Evolutionary conservation across 2,113 vertebrate species (phyloP), one percentile per base, ranked within the genome.

Genomic region (Haemorhous mexicanus): DNA sequence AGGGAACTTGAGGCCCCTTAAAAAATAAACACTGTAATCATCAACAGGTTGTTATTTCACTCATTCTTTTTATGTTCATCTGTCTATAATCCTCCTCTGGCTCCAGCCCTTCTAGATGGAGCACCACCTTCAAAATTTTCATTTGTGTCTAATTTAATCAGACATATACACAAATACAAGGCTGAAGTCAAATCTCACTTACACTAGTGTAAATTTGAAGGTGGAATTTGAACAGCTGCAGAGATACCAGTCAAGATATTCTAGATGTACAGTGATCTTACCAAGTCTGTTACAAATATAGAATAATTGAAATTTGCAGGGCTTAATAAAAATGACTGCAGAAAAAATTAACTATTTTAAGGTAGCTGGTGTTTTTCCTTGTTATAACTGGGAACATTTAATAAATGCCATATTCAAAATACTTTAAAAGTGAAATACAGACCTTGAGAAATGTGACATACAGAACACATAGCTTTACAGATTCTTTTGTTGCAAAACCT

Each of bases 71-170:
- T 94, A 73, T 86, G 68, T 68, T 70, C 1, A 0, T 95, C 86
- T 84, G 47, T 68, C 92, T 90, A 64, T 91, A 90, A 92, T 82
- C 69, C 61, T 89, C 44, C 69, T 68, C 70, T 83, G 84, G 91
- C 91, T 95, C 56, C 76, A 89, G 56, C 30, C 64, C 22, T 93
- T 96, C 82, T 85, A 92, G 76, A 94, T 93, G 87, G 83, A 96
- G 61, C 32, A 26, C 33, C 74, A 64, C 75, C 88, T 76, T 84
- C 68, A 88, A 30, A 68, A 86, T 89, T 96, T 96, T 95, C 21
- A 44, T 91, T 93, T 89, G 72, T 86, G 64, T 78, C 90, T 95
- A 96, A 96, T 95, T 96, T 96, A 96, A 93, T 79, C 95, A 91
- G 85, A 83, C 55, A 44, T 50, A 94, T 33, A 90, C 64, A 94